phyloP scores from a whole-genome alignment of 1,140 invertebrate genomes.

The Plutomurus gul region DNA sequence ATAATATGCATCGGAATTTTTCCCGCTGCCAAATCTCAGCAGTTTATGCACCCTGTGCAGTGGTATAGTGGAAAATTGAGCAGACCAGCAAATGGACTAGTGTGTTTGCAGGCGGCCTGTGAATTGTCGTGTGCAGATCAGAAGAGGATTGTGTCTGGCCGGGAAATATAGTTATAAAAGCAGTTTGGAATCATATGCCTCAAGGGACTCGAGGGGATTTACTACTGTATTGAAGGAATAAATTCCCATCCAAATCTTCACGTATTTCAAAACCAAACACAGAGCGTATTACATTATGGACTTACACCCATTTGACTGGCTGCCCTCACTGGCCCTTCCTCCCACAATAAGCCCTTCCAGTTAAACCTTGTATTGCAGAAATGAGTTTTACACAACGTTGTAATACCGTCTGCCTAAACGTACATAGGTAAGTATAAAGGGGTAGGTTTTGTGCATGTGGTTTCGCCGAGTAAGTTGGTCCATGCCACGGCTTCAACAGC shows the following conservation, averaged over 20 bases:
- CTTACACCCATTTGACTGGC: not conserved
- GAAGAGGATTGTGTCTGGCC: not conserved
- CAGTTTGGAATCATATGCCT: slow-evolving; percentile 15
- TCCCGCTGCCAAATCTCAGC: too few relatives aligned
- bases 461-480: too few relatives aligned
- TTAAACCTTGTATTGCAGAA: too few relatives aligned
- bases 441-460: too few relatives aligned
- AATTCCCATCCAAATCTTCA: slow-evolving; percentile 22
- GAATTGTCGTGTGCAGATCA: not conserved
- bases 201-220: slow-evolving; percentile 2
- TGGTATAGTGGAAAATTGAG: not conserved
- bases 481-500: too few relatives aligned
- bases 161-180: not conserved
- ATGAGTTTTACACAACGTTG: too few relatives aligned
- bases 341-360: too few relatives aligned
- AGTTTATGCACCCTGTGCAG: too few relatives aligned
- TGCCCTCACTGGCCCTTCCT: not conserved
- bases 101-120: too few relatives aligned
- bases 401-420: too few relatives aligned
- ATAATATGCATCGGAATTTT: too few relatives aligned
- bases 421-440: too few relatives aligned
- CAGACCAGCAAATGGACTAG: not conserved
- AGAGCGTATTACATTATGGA: not conserved
- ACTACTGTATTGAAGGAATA: slow-evolving; percentile 24
- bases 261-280: not conserved